Conservation (phyloP, 2,888 invertebrate genomes). For the Podabrus alpinus region DNA sequence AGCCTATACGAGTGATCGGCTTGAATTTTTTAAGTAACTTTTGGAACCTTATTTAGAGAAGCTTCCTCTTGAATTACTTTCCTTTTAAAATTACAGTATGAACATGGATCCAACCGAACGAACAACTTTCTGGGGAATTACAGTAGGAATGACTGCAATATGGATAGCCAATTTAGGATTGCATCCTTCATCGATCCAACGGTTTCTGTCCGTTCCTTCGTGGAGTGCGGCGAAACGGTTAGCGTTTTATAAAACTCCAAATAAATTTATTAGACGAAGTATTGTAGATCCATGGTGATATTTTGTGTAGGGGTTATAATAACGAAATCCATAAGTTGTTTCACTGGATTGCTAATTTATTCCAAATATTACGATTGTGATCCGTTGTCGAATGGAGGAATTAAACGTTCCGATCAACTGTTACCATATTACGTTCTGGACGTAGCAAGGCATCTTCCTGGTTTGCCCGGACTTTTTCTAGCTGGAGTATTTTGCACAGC, state of each 20-base stretch:
- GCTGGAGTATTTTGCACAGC: slow-evolving; percentile 75
- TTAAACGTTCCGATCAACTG: slow-evolving; percentile 59
- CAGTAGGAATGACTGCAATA: slow-evolving; percentile 61
- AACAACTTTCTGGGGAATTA: slow-evolving; percentile 63
- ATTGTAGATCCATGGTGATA: slow-evolving; percentile 24
- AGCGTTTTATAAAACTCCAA: background rate
- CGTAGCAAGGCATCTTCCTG: slow-evolving; percentile 64
- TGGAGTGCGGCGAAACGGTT: slow-evolving; percentile 61
- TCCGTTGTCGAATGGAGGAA: slow-evolving; percentile 61
- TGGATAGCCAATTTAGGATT: slow-evolving; percentile 63
- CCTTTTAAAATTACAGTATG: slow-evolving; percentile 1
- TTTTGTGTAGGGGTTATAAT: slow-evolving; percentile 24
- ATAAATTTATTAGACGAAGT: background rate
- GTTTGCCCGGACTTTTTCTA: slow-evolving; percentile 73
- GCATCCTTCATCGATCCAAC: slow-evolving; percentile 64
- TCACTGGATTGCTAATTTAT: slow-evolving; percentile 58
- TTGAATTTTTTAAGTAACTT: slow-evolving; percentile 66
- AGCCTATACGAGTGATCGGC: slow-evolving; percentile 60
- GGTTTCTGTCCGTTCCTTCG: slow-evolving; percentile 63
- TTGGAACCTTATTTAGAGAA: background rate
- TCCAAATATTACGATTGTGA: slow-evolving; percentile 68
- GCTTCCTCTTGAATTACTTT: background rate
- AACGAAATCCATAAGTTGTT: slow-evolving; percentile 23
- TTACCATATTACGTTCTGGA: slow-evolving; percentile 74
- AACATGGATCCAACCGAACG: slow-evolving; percentile 22